Base-by-base conservation (phyloP, 2,888 invertebrate species). In the Branchellion lobata region DNA sequence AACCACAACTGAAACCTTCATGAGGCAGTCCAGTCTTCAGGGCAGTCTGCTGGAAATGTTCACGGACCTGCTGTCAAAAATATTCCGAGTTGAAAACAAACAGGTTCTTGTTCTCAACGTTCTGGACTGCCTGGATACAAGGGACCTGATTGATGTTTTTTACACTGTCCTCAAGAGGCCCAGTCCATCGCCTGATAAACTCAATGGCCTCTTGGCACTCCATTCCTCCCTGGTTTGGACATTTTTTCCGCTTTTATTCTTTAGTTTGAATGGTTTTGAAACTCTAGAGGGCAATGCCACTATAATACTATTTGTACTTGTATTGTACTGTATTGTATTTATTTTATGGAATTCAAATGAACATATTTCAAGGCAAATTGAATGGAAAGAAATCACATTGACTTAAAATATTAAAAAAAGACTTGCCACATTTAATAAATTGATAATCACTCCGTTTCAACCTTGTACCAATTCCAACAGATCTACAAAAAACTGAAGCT, bases 401-500 rank as follows among this genome's bases (percentile, higher is more conserved):
- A n/a, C n/a, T n/a, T n/a, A n/a, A n/a, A n/a, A n/a, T n/a, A n/a
- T n/a, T n/a, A n/a, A n/a, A n/a, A n/a, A n/a, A n/a, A n/a, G n/a
- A n/a, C n/a, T n/a, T n/a, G n/a, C n/a, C n/a, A n/a, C n/a, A n/a
- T n/a, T n/a, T n/a, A n/a, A n/a, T n/a, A n/a, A n/a, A n/a, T n/a
- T n/a, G n/a, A n/a, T n/a, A n/a, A n/a, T n/a, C n/a, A n/a, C n/a
- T n/a, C n/a, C n/a, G n/a, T n/a, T n/a, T n/a, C n/a, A n/a, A n/a
- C n/a, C n/a, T n/a, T n/a, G n/a, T n/a, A n/a, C n/a, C n/a, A n/a
- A n/a, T n/a, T n/a, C n/a, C n/a, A n/a, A n/a, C n/a, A n/a, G n/a
- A 95, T 96, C 85, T 77, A 78, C 51, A 33, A 92, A 85, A 93
- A 93, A 82, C 94, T 96, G n/a, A 96, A 95, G 68, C 93, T 97